A percentile compares a stretch with the other conserved stretches of the same genome.
phyloP scores from a whole-genome alignment of 2,113 vertebrate genomes.

The Ardeotis arabs region DNA sequence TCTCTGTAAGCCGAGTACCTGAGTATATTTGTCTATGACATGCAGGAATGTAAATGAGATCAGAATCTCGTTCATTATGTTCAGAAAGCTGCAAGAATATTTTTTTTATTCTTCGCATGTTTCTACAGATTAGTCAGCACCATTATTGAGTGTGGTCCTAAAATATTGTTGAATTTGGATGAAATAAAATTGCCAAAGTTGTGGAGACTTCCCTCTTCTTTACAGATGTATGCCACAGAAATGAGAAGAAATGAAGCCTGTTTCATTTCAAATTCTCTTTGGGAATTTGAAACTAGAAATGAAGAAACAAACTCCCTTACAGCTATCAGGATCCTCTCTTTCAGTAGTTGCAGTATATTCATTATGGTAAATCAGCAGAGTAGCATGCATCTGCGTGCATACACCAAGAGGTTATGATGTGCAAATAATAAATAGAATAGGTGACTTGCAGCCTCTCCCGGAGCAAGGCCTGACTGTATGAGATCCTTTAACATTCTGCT shows the following conservation, averaged over 20 bases:
- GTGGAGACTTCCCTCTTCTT: neutral
- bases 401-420: neutral
- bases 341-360: neutral
- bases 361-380: neutral
- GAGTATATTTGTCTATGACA: neutral
- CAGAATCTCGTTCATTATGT: neutral
- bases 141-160: neutral
- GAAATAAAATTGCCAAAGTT: neutral
- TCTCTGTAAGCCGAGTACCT: neutral
- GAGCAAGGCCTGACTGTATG: neutral
- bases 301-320: neutral
- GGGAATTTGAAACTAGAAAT: neutral
- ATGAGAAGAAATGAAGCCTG: neutral
- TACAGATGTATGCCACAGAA: neutral
- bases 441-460: neutral
- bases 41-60: neutral
- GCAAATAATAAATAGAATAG: constrained; percentile 8
- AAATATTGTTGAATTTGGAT: neutral
- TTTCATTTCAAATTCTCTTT: neutral
- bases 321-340: neutral
- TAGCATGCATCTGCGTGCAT: neutral
- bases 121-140: neutral
- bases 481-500: neutral
- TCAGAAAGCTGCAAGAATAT: neutral
- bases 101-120: neutral